Evolutionary conservation across 2,113 vertebrate species (phyloP).

Genomic region (Conger conger): DNA sequence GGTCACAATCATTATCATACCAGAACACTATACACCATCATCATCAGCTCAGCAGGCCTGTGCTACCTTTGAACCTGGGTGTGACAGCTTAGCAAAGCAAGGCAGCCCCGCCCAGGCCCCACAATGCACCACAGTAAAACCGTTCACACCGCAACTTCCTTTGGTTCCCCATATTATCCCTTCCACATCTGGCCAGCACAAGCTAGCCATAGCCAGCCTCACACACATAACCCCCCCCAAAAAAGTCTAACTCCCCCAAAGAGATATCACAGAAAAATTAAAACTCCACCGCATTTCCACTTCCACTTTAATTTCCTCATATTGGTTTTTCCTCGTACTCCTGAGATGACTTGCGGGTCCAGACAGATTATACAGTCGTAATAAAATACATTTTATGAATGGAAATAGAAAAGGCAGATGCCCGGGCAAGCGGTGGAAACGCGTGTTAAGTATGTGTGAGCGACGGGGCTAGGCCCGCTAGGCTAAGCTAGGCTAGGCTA

Average conservation of each 20-base stretch:
- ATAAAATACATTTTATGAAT: conserved; percentile 44
- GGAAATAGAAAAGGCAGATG: conserved; percentile 47
- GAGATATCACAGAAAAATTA: conserved; percentile 24
- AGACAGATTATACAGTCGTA: conserved; percentile 57
- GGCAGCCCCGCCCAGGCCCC: conserved; percentile 17
- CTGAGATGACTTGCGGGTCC: conserved; percentile 58
- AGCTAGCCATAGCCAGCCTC: conserved; percentile 18
- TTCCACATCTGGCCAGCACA: conserved; percentile 38
- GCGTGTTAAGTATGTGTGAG: conserved; percentile 43
- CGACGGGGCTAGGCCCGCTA: conserved; percentile 4
- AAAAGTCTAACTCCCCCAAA: conserved; percentile 25
- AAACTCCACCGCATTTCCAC: not conserved
- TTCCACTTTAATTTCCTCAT: conserved; percentile 36
- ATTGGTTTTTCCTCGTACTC: conserved; percentile 55
- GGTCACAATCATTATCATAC: not conserved
- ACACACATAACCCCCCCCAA: conserved; percentile 13
- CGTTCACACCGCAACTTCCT: conserved; percentile 4
- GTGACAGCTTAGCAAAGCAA: not conserved
- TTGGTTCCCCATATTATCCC: conserved; percentile 21
- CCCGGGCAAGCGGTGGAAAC: not conserved
- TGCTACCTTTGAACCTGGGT: conserved; percentile 43
- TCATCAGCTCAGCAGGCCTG: conserved; percentile 59
- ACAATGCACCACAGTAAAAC: conserved; percentile 25
- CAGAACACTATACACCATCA: not conserved
- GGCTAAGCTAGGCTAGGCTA: not conserved